Evolutionary conservation across 2,797 vertebrate species (phyloP).

Genomic region (Rhinophrynus dorsalis): DNA sequence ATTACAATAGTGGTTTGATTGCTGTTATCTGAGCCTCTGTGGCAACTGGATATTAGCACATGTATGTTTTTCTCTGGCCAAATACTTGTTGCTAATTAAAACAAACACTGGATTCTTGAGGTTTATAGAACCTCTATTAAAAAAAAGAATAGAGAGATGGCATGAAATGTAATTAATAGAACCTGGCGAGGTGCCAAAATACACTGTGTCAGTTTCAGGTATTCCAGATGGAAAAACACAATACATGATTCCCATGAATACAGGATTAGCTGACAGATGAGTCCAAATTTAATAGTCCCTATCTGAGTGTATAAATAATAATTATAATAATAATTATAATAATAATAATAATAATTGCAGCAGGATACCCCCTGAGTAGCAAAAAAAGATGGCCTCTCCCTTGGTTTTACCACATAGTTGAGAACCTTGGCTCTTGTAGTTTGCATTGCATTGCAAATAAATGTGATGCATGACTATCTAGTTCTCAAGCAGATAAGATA

Average conservation of each 20-base stretch:
- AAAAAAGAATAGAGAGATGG: slow-evolving; percentile 54
- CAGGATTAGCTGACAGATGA: too few species aligned
- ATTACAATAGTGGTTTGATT: slow-evolving; percentile 1
- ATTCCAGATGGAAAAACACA: slow-evolving; percentile 59
- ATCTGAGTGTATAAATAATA: too few species aligned
- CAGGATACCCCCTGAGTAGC: too few species aligned
- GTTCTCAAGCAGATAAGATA: too few species aligned
- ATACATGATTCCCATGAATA: slow-evolving; percentile 51
- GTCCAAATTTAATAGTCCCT: too few species aligned
- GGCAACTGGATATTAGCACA: background rate
- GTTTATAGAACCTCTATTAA: slow-evolving; percentile 56
- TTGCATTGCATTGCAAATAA: too few species aligned
- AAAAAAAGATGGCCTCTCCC: too few species aligned
- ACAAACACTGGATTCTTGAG: slow-evolving; percentile 66
- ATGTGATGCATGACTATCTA: too few species aligned
- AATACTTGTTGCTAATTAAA: slow-evolving; percentile 65
- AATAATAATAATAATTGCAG: too few species aligned
- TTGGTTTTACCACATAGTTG: too few species aligned
- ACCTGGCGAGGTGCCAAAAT: slow-evolving; percentile 64
- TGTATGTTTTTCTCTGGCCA: slow-evolving; percentile 52
- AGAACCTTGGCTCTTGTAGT: too few species aligned
- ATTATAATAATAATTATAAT: too few species aligned
- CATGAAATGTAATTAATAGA: slow-evolving; percentile 71
- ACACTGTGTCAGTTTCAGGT: slow-evolving; percentile 60
- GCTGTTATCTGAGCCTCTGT: background rate